phyloP scores from a whole-genome alignment of 2,797 vertebrate genomes.

The Hoplostethus atlanticus region DNA sequence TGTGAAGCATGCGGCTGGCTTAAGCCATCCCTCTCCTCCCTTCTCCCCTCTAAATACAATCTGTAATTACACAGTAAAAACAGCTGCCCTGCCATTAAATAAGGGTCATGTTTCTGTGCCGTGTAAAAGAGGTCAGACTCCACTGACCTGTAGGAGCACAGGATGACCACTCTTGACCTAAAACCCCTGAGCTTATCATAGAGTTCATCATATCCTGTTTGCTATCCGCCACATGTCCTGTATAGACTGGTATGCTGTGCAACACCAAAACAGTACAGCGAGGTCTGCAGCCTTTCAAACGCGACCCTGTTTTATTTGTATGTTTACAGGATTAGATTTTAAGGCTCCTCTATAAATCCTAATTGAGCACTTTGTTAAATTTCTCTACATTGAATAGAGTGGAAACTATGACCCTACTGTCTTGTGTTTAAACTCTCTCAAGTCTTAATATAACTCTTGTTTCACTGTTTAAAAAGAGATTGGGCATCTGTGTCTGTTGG shows the following conservation, averaged over 20 bases:
- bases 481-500: slow-evolving; percentile 2
- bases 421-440: slow-evolving; percentile 23
- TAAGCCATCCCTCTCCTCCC: slow-evolving; percentile 24
- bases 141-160: slow-evolving; percentile 28
- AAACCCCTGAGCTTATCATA: slow-evolving; percentile 39
- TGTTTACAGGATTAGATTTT: slow-evolving; percentile 40
- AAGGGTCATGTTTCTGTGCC: slow-evolving; percentile 58
- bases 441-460: slow-evolving; percentile 19
- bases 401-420: slow-evolving; percentile 73
- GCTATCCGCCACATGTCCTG: slow-evolving; percentile 25
- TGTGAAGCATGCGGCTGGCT: slow-evolving; percentile 35
- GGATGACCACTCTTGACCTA: slow-evolving; percentile 28
- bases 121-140: slow-evolving; percentile 37
- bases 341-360: slow-evolving; percentile 23
- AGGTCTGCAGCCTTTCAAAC: slow-evolving; percentile 29
- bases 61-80: slow-evolving; percentile 73
- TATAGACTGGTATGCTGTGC: slow-evolving; percentile 26
- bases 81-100: slow-evolving; percentile 63
- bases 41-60: slow-evolving; percentile 44
- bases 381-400: slow-evolving; percentile 37
- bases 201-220: slow-evolving; percentile 50
- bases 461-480: slow-evolving; percentile 33
- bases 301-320: slow-evolving; percentile 15
- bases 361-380: slow-evolving; percentile 61
- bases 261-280: slow-evolving; percentile 14